phyloP scores from a whole-genome alignment of 1,140 invertebrate species.

The Batillaria attramentaria region DNA sequence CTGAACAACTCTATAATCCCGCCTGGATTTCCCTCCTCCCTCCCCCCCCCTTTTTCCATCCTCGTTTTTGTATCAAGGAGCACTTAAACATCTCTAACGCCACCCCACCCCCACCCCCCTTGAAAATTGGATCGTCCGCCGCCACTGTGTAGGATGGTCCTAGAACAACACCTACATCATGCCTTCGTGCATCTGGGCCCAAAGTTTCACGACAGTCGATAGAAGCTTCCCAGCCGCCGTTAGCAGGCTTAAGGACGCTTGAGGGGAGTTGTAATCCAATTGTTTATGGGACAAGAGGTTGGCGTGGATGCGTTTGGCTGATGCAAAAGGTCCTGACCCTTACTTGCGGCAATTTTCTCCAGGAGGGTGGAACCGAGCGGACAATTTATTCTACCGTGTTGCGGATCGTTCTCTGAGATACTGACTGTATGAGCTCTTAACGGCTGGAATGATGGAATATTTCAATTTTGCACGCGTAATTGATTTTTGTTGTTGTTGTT shows the following conservation, averaged over 20 bases:
- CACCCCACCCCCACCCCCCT: not conserved
- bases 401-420: too few species aligned
- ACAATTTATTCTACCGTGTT: not conserved
- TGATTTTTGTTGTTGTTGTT: not conserved
- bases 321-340: too few species aligned
- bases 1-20: too few species aligned
- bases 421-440: too few species aligned
- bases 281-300: constrained; percentile 7
- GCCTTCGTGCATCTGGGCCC: not conserved
- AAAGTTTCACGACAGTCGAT: not conserved
- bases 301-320: not conserved
- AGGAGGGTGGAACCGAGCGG: too few species aligned
- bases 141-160: not conserved
- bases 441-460: too few species aligned
- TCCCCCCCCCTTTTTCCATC: too few species aligned
- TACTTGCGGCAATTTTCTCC: too few species aligned
- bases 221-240: not conserved
- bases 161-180: not conserved
- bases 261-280: not conserved
- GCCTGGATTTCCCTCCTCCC: too few species aligned
- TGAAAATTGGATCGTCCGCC: not conserved
- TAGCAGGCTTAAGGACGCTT: not conserved
- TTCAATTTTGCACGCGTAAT: not conserved
- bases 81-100: not conserved
- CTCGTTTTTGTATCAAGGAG: too few species aligned